These are phyloP conservation scores for Cherax quadricarinatus DNA, from an alignment of 1,140 invertebrate genomes.

Conservation along the genomic window DNA sequence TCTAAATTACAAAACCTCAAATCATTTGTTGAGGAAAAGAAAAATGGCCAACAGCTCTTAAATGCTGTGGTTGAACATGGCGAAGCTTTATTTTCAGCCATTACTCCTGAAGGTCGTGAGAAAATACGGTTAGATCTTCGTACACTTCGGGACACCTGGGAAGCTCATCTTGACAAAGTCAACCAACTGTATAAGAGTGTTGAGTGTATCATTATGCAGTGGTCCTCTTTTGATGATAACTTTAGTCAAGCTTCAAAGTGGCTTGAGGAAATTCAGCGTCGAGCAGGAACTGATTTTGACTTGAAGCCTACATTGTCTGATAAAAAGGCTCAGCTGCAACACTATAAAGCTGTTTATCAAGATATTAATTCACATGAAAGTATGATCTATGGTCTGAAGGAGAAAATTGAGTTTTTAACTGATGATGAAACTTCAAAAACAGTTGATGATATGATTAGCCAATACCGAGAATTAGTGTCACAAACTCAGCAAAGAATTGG, in stretches of 20 bases:
- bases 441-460: slow-evolving; percentile 70
- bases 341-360: slow-evolving; percentile 71
- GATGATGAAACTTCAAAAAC: slow-evolving; percentile 70
- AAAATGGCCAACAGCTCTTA: slow-evolving; percentile 86
- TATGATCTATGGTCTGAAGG: slow-evolving; percentile 71
- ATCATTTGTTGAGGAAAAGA: slow-evolving; percentile 84
- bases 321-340: slow-evolving; percentile 89
- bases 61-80: slow-evolving; percentile 90
- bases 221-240: slow-evolving; percentile 93
- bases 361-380: slow-evolving; percentile 73
- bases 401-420: slow-evolving; percentile 72
- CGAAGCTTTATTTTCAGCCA: slow-evolving; percentile 90
- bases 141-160: slow-evolving; percentile 87
- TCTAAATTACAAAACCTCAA: slow-evolving; percentile 86
- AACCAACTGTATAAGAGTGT: slow-evolving; percentile 91
- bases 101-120: slow-evolving; percentile 91
- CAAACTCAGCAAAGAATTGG: slow-evolving; percentile 84
- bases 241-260: slow-evolving; percentile 88
- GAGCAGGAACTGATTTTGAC: slow-evolving; percentile 82
- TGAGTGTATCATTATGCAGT: slow-evolving; percentile 89
- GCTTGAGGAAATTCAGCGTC: slow-evolving; percentile 85
- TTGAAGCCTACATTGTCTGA: slow-evolving; percentile 87
- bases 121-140: slow-evolving; percentile 88
- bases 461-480: slow-evolving; percentile 80
- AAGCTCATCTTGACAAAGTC: slow-evolving; percentile 88